phyloP scores from a whole-genome alignment of 2,888 invertebrate species.

The Junonia oenone region DNA sequence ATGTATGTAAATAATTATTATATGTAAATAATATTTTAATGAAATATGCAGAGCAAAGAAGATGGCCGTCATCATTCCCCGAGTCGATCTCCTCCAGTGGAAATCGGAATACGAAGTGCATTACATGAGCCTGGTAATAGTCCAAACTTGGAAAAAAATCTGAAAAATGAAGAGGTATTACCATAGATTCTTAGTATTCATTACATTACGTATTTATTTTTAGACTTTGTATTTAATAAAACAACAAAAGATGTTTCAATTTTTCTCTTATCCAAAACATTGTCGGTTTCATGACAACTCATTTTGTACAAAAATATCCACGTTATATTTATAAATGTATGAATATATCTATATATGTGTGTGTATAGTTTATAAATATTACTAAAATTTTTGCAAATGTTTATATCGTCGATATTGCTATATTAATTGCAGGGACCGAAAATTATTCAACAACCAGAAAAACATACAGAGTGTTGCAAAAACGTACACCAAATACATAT shows the following conservation, averaged over 20 bases:
- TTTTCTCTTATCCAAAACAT: too few species aligned
- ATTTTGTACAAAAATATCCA: too few species aligned
- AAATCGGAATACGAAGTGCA: constrained; percentile 27
- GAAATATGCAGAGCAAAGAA: constrained; percentile 36
- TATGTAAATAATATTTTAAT: too few species aligned
- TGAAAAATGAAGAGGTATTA: constrained; percentile 41
- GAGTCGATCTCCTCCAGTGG: constrained; percentile 40
- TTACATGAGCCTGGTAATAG: constrained; percentile 37
- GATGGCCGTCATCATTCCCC: constrained; percentile 34
- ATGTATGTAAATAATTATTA: too few species aligned
- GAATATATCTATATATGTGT: too few species aligned
- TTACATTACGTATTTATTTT: too few species aligned
- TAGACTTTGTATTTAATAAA: too few species aligned
- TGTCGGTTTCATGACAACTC: too few species aligned
- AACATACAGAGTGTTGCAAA: constrained; percentile 34
- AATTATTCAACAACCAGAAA: constrained; percentile 44
- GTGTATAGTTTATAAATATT: too few species aligned
- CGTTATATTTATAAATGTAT: too few species aligned
- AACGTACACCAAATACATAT: constrained; percentile 48
- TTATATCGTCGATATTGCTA: constrained; percentile 9
- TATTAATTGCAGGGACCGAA: constrained; percentile 47
- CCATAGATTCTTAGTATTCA: too few species aligned
- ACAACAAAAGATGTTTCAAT: too few species aligned
- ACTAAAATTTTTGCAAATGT: constrained; percentile 1
- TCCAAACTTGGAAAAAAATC: constrained; percentile 36